These are phyloP conservation scores for Melanostigma gelatinosum DNA, from an alignment of 2,113 vertebrate species.

Conservation along the genomic window DNA sequence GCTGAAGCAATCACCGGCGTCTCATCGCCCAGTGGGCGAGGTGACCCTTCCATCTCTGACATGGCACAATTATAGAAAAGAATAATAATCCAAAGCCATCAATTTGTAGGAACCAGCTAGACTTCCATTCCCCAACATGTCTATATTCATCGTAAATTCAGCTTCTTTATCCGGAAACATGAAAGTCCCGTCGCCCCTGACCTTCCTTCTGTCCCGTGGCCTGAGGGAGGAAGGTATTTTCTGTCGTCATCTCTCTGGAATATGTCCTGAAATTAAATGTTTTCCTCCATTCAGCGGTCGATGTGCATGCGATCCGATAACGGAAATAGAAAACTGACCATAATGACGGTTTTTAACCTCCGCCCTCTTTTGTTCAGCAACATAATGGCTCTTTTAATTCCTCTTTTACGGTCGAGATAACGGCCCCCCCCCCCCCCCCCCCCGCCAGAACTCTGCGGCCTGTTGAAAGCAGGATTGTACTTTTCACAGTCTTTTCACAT, in stretches of 20 bases:
- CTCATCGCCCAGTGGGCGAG: background rate
- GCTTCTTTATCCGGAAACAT: conserved; percentile 17
- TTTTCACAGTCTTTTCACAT: conserved; percentile 39
- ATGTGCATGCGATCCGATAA: conserved; percentile 39
- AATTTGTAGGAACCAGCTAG: conserved; percentile 7
- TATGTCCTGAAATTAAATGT: conserved; percentile 54
- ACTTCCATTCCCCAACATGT: background rate
- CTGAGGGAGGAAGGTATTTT: conserved; percentile 37
- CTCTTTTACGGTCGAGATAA: conserved; percentile 51
- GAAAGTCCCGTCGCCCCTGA: conserved; percentile 38
- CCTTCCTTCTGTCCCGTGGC: conserved; percentile 49
- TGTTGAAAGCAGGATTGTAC: conserved; percentile 23
- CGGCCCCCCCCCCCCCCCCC: background rate
- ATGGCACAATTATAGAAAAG: background rate
- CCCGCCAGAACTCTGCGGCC: conserved; percentile 1
- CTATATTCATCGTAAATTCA: background rate
- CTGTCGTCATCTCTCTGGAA: conserved; percentile 41
- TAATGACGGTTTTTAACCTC: conserved; percentile 60
- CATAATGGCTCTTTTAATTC: conserved; percentile 61
- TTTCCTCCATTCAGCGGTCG: conserved; percentile 26
- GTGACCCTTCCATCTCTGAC: background rate
- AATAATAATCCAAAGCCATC: background rate
- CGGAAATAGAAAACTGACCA: conserved; percentile 1
- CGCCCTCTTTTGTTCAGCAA: conserved; percentile 49
- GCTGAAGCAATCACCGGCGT: background rate